Evolutionary conservation across 2,888 invertebrate species (phyloP).

Genomic region (Gymnosoma rotundatum): DNA sequence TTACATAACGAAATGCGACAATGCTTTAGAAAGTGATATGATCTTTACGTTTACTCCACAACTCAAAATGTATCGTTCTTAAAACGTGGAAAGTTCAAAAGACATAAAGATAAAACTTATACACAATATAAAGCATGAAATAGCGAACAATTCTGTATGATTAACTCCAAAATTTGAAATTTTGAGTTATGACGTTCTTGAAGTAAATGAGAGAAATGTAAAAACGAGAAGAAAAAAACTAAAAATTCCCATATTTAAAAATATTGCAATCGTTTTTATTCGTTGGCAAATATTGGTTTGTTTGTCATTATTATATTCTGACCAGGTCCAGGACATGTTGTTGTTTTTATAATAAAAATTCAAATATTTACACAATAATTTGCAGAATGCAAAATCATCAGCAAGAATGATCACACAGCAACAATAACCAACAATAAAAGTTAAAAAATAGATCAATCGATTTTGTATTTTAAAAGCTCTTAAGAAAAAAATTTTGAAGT

Average conservation of each 20-base stretch:
- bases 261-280: slow-evolving; percentile 47
- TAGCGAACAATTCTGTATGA: too few relatives aligned
- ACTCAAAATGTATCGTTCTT: too few relatives aligned
- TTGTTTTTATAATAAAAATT: slow-evolving; percentile 53
- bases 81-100: too few relatives aligned
- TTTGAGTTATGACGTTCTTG: too few relatives aligned
- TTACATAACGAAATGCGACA: too few relatives aligned
- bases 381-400: slow-evolving; percentile 54
- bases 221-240: not conserved
- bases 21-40: too few relatives aligned
- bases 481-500: too few relatives aligned
- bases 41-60: too few relatives aligned
- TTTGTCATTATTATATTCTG: slow-evolving; percentile 41
- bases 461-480: not conserved
- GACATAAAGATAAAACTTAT: too few relatives aligned
- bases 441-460: not conserved
- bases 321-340: slow-evolving; percentile 29
- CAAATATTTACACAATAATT: slow-evolving; percentile 68
- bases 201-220: too few relatives aligned
- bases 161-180: too few relatives aligned
- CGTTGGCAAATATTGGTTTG: slow-evolving; percentile 60
- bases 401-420: slow-evolving; percentile 41
- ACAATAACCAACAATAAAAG: slow-evolving; percentile 29
- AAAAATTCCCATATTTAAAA: slow-evolving; percentile 34
- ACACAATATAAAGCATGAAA: too few relatives aligned